A percentile compares a stretch with the other conserved stretches of the same genome.
phyloP scores from a whole-genome alignment of 92 coral and sea anemone genomes.

The Actinostola sp. region DNA sequence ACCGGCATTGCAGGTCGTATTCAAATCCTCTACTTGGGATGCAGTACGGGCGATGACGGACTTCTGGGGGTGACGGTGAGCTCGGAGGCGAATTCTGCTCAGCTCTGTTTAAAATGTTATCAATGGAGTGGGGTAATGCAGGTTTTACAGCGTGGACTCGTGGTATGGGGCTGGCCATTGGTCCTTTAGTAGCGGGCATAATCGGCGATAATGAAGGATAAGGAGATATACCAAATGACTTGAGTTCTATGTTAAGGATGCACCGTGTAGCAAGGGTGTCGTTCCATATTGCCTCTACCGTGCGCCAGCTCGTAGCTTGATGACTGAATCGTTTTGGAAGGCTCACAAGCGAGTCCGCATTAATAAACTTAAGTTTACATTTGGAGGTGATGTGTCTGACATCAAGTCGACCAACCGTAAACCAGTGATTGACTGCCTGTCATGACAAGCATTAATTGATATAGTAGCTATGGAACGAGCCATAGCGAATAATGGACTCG shows the following conservation, averaged over 20 bases:
- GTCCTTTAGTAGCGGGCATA: slow-evolving; percentile 37
- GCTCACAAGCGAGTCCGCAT: slow-evolving; percentile 66
- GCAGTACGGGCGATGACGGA: slow-evolving; percentile 35
- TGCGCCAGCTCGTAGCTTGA: not conserved
- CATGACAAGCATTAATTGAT: slow-evolving; percentile 91
- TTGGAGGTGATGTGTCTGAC: slow-evolving; percentile 77
- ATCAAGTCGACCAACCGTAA: slow-evolving; percentile 75
- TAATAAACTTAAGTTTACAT: slow-evolving; percentile 85
- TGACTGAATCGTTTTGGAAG: slow-evolving; percentile 21
- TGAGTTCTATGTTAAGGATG: slow-evolving; percentile 73
- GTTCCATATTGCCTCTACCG: slow-evolving; percentile 46
- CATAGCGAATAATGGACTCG: slow-evolving; percentile 93
- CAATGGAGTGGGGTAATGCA: slow-evolving; percentile 78
- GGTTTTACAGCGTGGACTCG: slow-evolving; percentile 60
- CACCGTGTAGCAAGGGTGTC: slow-evolving; percentile 46
- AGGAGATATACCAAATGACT: slow-evolving; percentile 42
- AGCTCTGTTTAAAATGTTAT: slow-evolving; percentile 77
- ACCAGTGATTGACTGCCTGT: slow-evolving; percentile 77
- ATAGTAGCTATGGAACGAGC: slow-evolving; percentile 83
- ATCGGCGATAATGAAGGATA: slow-evolving; percentile 43
- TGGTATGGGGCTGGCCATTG: slow-evolving; percentile 48
- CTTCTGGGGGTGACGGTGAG: slow-evolving; percentile 40
- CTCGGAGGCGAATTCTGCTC: slow-evolving; percentile 49
- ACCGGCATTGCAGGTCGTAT: slow-evolving; percentile 49
- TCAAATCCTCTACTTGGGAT: slow-evolving; percentile 44